phyloP scores from a whole-genome alignment of 2,113 vertebrate genomes.

The Pagrus major region DNA sequence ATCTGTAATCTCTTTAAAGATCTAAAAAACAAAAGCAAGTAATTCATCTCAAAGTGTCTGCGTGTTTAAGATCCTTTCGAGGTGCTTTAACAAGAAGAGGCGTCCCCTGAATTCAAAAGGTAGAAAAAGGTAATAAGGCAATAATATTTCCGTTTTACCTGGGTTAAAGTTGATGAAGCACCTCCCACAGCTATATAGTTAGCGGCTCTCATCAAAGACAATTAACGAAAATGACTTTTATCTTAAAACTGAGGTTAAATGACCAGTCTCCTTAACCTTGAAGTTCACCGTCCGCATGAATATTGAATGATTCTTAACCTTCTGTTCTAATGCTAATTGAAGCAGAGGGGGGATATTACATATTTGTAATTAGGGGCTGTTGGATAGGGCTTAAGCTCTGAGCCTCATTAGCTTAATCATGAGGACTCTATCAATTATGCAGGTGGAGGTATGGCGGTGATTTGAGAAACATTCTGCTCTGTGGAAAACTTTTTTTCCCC shows the following conservation, averaged over 20 bases:
- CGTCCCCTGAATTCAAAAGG: slow-evolving; percentile 8
- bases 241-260: slow-evolving; percentile 78
- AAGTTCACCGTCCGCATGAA: slow-evolving; percentile 77
- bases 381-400: slow-evolving; percentile 75
- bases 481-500: slow-evolving; percentile 65
- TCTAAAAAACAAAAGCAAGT: not conserved
- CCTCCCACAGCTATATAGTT: slow-evolving; percentile 67
- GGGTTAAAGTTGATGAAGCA: slow-evolving; percentile 58
- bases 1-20: slow-evolving; percentile 17
- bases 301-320: slow-evolving; percentile 83
- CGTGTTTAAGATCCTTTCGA: slow-evolving; percentile 21
- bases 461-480: slow-evolving; percentile 70
- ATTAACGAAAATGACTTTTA: slow-evolving; percentile 78
- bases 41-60: slow-evolving; percentile 12
- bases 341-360: slow-evolving; percentile 77
- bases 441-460: slow-evolving; percentile 77
- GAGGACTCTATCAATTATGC: slow-evolving; percentile 81
- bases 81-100: not conserved
- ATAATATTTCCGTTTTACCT: slow-evolving; percentile 41
- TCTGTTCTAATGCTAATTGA: slow-evolving; percentile 81
- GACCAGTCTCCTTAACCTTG: slow-evolving; percentile 82
- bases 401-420: slow-evolving; percentile 80
- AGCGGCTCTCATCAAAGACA: slow-evolving; percentile 68
- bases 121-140: slow-evolving; percentile 2
- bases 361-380: slow-evolving; percentile 82